Percentiles rank a stretch among this genome's conserved stretches.
Evolutionary conservation across 2,113 vertebrate species (phyloP).

Genomic region (Barbus barbus): DNA sequence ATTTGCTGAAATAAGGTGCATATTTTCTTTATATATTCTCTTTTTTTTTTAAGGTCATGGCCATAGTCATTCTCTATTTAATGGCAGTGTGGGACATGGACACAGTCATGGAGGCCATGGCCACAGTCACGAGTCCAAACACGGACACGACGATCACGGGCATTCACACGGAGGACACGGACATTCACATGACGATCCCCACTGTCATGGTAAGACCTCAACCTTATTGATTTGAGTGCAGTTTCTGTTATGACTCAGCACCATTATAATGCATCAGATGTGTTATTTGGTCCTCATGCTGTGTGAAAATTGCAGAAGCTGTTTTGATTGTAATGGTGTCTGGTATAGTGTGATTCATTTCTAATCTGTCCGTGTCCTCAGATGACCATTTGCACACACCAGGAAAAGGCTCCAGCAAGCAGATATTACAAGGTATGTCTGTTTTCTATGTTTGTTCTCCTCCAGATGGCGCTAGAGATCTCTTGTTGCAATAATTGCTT

Average conservation of each 20-base stretch:
- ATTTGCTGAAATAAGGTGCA: no score
- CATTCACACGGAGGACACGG: slow-evolving; percentile 66
- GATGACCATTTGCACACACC: slow-evolving; percentile 78
- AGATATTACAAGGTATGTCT: slow-evolving; percentile 94
- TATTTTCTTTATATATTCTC: neutral
- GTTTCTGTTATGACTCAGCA: neutral
- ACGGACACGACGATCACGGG: slow-evolving; percentile 68
- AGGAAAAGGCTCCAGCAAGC: slow-evolving; percentile 85
- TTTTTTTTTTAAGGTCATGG: slow-evolving; percentile 80
- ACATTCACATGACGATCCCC: slow-evolving; percentile 63
- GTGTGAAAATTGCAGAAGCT: neutral
- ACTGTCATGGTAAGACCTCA: slow-evolving; percentile 75
- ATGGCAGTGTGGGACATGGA: no score
- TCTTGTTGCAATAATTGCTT: neutral
- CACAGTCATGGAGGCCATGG: slow-evolving; percentile 81
- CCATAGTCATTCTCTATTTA: slow-evolving; percentile 79
- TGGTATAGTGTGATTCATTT: slow-evolving; percentile 21
- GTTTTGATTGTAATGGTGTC: neutral
- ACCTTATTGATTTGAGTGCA: neutral
- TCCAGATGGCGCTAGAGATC: slow-evolving; percentile 50
- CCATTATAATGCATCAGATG: neutral
- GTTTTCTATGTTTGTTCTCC: neutral
- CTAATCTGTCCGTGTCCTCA: slow-evolving; percentile 61
- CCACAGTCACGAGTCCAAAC: slow-evolving; percentile 76
- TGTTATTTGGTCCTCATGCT: neutral